Evolutionary conservation across 2,113 vertebrate genomes (phyloP), one percentile per base, ranked within the genome.

Genomic region (Oxygymnocypris stewartii): DNA sequence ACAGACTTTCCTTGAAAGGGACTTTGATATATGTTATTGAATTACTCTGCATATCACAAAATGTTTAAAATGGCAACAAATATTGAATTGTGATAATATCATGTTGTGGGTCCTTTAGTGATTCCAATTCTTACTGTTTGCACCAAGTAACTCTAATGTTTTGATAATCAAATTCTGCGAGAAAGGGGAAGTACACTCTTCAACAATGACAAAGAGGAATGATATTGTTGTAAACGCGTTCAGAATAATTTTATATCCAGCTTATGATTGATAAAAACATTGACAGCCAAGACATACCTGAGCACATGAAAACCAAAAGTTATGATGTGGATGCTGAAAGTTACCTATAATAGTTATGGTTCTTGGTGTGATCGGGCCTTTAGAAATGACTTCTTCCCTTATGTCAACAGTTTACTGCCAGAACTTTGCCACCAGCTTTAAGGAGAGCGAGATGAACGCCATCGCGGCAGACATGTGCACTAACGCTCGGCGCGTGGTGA

Each of bases 391-490:
- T 78, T 49, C 1, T 28, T 63, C 35, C 10, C 14, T 20, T 80
- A 13, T 77, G 35, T 14, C 28, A 0, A 10, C 93, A 98, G 97
- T 97, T 95, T 98, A 98, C 95, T 98, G 97, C 94, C 97, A 99
- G 96, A 99, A 98, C 92, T 99, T 98, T 25, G 97, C 97, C 75
- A 97, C 97, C 35, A 98, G 97, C 94, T 99, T 98, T 95, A 98
- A 98, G 92, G 97, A 99, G 93, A 99, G 97, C 1, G 97, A 99
- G 93, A 99, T 99, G 97, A 99, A 99, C 0, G 97, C 97, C 90
- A 99, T 98, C 2, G 97, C 97, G 0, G 97, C 97, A 0, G 97
- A 99, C 94, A 99, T 99, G 97, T 99, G 97, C 94, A 99, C 97
- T 90, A 99, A 99, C 0, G 97, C 97, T 51, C 96, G 97, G 4